Evolutionary conservation across 2,113 vertebrate species (phyloP).

Genomic region (Phaetusa simplex): DNA sequence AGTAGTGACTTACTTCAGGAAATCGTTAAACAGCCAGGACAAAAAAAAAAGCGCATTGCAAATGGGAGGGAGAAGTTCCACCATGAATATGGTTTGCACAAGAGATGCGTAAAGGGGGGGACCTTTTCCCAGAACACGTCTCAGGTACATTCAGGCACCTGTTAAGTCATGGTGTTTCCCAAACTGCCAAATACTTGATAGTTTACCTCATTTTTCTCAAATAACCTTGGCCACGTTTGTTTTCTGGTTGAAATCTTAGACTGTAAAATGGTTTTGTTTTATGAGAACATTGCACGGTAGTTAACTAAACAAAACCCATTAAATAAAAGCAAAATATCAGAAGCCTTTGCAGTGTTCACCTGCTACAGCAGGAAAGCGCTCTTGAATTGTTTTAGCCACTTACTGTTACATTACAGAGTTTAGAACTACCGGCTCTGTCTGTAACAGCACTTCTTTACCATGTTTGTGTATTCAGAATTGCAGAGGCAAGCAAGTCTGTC

Average conservation of each 20-base stretch:
- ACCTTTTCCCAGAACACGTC: rapidly evolving
- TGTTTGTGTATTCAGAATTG: not conserved
- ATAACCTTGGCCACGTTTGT: not conserved
- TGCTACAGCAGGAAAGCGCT: not conserved
- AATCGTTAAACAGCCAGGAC: not conserved
- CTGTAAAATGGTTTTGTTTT: not conserved
- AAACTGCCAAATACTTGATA: not conserved
- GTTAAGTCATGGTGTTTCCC: not conserved
- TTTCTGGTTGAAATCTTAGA: not conserved
- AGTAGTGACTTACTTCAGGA: not conserved
- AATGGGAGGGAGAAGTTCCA: not conserved
- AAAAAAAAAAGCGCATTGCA: not conserved
- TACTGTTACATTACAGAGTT: not conserved
- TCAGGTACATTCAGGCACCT: not conserved
- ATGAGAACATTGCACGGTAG: not conserved
- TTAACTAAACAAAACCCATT: not conserved
- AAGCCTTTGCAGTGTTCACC: not conserved
- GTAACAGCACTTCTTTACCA: not conserved
- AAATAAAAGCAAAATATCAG: not conserved
- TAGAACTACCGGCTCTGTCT: not conserved
- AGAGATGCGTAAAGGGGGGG: not conserved
- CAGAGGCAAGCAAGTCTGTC: not conserved
- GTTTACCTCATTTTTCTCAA: not conserved
- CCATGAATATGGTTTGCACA: not conserved
- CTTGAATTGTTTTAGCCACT: not conserved